These are phyloP conservation scores for Sycophaga agraensis DNA, from an alignment of 1,140 invertebrate species.

Conservation along the genomic window DNA sequence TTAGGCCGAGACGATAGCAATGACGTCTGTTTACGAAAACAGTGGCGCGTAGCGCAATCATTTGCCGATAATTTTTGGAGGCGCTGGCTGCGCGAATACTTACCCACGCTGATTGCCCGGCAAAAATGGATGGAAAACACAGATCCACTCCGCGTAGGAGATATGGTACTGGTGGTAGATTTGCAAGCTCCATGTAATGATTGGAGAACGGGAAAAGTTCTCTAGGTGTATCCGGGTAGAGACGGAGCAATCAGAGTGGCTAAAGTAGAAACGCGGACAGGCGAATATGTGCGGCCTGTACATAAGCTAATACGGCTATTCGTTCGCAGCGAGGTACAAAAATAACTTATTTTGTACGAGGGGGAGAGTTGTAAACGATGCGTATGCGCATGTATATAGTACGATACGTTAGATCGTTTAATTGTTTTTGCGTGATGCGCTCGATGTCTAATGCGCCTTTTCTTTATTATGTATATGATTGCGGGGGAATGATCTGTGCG, in stretches of 20 bases:
- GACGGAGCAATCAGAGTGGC: neutral
- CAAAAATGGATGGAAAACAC: neutral
- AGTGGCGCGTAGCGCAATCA: slow-evolving; percentile 2
- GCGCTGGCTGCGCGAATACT: slow-evolving; percentile 4
- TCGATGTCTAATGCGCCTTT: too few relatives aligned
- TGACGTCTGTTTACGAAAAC: neutral
- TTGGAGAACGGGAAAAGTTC: neutral
- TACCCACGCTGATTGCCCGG: neutral
- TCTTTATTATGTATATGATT: too few relatives aligned
- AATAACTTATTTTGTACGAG: too few relatives aligned
- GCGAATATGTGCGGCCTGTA: too few relatives aligned
- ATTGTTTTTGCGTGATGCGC: too few relatives aligned
- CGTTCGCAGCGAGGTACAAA: too few relatives aligned
- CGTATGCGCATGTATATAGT: too few relatives aligned
- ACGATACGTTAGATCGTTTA: too few relatives aligned
- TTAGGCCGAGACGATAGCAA: neutral
- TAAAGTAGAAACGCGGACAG: too few relatives aligned
- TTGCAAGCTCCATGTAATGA: neutral
- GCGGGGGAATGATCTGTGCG: too few relatives aligned
- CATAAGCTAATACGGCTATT: neutral
- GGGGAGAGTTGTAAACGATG: too few relatives aligned
- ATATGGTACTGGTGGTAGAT: slow-evolving; percentile 7
- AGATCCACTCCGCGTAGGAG: neutral
- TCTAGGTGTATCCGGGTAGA: too few relatives aligned
- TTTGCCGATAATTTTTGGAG: slow-evolving; percentile 10